Conservation (phyloP, 64 coral and sea anemone species). For the Orbicella faveolata region DNA sequence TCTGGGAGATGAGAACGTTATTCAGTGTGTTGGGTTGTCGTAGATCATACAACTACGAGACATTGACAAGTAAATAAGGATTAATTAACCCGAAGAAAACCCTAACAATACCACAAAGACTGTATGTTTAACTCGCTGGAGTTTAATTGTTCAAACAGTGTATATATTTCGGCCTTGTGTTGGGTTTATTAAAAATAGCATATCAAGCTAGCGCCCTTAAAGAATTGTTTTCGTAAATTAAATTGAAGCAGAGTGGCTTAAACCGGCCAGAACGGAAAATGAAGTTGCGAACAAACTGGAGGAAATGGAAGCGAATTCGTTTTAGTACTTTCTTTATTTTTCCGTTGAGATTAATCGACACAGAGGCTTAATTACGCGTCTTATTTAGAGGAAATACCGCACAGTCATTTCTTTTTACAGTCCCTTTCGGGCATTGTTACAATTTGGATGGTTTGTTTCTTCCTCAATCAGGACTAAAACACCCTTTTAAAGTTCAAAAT, state of each 20-base stretch:
- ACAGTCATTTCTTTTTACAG: constrained; percentile 38
- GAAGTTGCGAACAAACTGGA: constrained; percentile 29
- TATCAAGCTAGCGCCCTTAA: constrained; percentile 35
- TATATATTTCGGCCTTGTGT: constrained; percentile 47
- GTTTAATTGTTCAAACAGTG: constrained; percentile 80
- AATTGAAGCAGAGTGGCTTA: constrained; percentile 55
- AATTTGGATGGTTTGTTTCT: constrained; percentile 24
- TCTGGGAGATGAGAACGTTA: constrained; percentile 18
- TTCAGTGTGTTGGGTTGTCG: constrained; percentile 41
- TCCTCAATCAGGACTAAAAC: constrained; percentile 41
- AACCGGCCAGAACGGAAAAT: constrained; percentile 30
- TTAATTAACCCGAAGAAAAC: constrained; percentile 84
- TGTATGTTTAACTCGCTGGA: constrained; percentile 78
- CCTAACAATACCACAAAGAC: constrained; percentile 84
- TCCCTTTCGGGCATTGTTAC: constrained; percentile 32
- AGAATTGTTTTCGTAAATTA: constrained; percentile 63
- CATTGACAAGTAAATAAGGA: constrained; percentile 83
- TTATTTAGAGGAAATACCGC: constrained; percentile 36
- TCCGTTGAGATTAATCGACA: constrained; percentile 27
- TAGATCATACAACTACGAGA: constrained; percentile 43
- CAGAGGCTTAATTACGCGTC: constrained; percentile 44
- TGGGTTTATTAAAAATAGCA: constrained; percentile 64
- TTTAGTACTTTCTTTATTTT: constrained; percentile 36
- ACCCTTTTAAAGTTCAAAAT: constrained; percentile 29
- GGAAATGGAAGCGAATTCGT: constrained; percentile 46